Base-by-base conservation (phyloP, 2,888 invertebrate genomes). In the Ceraclea dissimilis region DNA sequence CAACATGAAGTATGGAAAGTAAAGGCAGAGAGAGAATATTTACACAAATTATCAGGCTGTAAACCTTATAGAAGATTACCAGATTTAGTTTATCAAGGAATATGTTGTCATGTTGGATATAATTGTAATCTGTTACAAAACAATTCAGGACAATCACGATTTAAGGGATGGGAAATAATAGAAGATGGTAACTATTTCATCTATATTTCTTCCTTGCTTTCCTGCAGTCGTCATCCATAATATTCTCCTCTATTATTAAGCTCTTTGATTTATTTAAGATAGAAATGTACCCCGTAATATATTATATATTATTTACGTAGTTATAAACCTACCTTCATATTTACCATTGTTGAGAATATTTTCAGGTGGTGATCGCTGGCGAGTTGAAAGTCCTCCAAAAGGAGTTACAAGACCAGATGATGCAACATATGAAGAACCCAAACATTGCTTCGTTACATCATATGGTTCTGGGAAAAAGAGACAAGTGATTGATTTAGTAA, bases 401-500 rank as follows among this genome's bases (percentile, higher is more conserved):
- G 79, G 78, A 13, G 67, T 70, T 44, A 62, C 78, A 34, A 78
- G 78, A 1, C 31, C 58, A 31, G 64, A 67, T 58, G 67, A 71
- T 44, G 69, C 71, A 11, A 70, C 74, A 16, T 75, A 77, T 62
- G 66, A 70, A 56, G 70, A 69, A 2, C 64, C 67, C 49, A 67
- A 68, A 8, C 66, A 67, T 54, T 81, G 81, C 65, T 81, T 81
- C 68, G 77, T 72, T 1, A 81, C 82, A 16, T 80, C 82, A 1
- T 82, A 69, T 64, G 43, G 62, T 2, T 59, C 59, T 6, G 78
- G 79, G 63, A 63, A 57, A 13, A 82, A 82, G 67, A 43, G 64
- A 17, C 82, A 83, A 68, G 63, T 65, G 8, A 68, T 81, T 46
- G 65, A 74, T 62, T 65, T 81, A 10, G 39, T 66, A 2, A 58